Evolutionary conservation across 2,888 invertebrate species (phyloP), one percentile per base, ranked within the genome.

Genomic region (Aspidapion aeneum): DNA sequence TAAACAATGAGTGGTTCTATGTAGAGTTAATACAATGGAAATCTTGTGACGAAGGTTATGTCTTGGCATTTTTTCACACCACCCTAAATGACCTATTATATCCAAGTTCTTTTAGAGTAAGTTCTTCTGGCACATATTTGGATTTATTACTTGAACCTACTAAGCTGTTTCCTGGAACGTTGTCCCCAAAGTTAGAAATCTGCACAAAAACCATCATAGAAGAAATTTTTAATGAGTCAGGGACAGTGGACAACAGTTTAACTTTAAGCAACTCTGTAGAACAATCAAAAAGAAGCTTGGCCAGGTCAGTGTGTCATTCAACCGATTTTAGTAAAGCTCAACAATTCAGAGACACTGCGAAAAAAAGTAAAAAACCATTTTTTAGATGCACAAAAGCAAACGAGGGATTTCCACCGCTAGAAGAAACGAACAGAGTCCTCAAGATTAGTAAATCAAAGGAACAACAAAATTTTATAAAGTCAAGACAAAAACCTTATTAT

Each of bases 131-230:
- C 3, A 83, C 81, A 18, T 83, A 84, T 70, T 76, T 89, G 1
- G 89, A 90, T 73, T 77, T 90, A 59, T 82, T 90, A 18, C 89
- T 90, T 88, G 84, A 88, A 71, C 83, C 88, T 18, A 84, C 85
- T 55, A 84, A 83, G 69, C 80, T 83, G 58, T 90, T 88, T 78
- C 90, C 90, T 60, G 90, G 90, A 57, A 88, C 89, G 54, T 80
- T 90, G 55, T 85, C 88, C 1, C 90, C 90, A 0, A 90, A 90
- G 81, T 85, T 90, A 63, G 88, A 89, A 78, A 81, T 90, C 62
- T 83, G 85, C 1, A 88, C 89, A 0, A 87, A 85, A 74, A 87
- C 88, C 1, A 84, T 85, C 0, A 85, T 90, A 63, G 87, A 88
- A 74, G 88, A 89, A 77, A 82, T 85, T 1, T 65, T 80, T 50